Evolutionary conservation across 2,888 invertebrate species (phyloP).

Genomic region (Xylophagus ater): DNA sequence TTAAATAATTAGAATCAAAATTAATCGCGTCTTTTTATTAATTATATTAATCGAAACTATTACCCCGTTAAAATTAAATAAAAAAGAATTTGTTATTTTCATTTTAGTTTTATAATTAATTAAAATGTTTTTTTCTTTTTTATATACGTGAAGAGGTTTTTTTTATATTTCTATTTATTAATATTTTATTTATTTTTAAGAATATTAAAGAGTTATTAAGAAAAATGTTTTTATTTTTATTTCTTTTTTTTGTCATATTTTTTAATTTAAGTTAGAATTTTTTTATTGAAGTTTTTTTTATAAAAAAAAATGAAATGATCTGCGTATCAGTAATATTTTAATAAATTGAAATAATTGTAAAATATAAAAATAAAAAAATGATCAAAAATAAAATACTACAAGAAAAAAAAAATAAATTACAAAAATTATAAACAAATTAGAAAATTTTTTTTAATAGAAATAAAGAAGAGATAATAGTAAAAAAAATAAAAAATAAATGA

Average conservation of each 20-base stretch:
- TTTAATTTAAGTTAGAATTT: no score
- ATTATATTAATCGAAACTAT: no score
- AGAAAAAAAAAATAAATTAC: constrained; percentile 6
- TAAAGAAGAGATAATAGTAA: constrained; percentile 2
- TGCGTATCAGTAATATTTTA: constrained; percentile 2
- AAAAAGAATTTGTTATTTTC: no score
- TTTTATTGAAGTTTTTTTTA: not conserved
- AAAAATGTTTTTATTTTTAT: not conserved
- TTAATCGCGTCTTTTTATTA: no score
- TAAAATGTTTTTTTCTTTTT: no score
- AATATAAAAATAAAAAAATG: constrained; percentile 12
- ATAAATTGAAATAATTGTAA: not conserved
- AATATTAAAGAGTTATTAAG: not conserved
- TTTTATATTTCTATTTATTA: not conserved
- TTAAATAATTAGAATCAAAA: no score
- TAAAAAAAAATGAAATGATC: constrained; percentile 1
- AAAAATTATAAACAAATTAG: constrained; percentile 7
- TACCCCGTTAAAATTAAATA: no score
- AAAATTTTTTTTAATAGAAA: constrained; percentile 8
- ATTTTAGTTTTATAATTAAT: no score
- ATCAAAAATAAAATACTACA: constrained; percentile 8
- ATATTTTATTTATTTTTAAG: not conserved
- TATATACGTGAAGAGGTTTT: no score
- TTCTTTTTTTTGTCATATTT: no score
- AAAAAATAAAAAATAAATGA: constrained; percentile 16